Conservation (phyloP, 1,140 invertebrate species). For the Anastrepha obliqua region DNA sequence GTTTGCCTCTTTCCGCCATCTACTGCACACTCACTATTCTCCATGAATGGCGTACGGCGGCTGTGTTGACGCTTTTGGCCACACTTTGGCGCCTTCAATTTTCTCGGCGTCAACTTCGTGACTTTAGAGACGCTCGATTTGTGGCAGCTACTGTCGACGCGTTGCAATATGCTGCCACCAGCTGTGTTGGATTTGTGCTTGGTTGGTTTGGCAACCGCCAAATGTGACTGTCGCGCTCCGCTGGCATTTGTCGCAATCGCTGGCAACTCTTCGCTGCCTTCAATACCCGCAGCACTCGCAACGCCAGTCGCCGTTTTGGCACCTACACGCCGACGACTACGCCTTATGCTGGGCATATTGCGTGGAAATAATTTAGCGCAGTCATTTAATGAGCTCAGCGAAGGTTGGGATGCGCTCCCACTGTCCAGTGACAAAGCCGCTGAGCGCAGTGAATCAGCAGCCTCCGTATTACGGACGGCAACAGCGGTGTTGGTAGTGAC, state of each 20-base stretch:
- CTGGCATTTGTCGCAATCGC: neutral
- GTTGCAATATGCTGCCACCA: neutral
- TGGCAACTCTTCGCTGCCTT: slow-evolving; percentile 20
- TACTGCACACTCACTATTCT: neutral
- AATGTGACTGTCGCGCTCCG: neutral
- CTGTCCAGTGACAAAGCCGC: slow-evolving; percentile 47
- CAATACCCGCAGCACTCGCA: slow-evolving; percentile 45
- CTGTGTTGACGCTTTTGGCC: slow-evolving; percentile 51
- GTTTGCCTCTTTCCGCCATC: neutral
- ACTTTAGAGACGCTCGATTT: slow-evolving; percentile 64
- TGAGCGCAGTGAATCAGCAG: slow-evolving; percentile 31
- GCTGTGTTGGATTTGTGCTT: neutral
- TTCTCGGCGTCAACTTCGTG: slow-evolving; percentile 64
- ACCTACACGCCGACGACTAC: slow-evolving; percentile 63
- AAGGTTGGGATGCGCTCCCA: slow-evolving; percentile 52
- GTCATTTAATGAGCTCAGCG: slow-evolving; percentile 61
- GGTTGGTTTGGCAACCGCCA: neutral
- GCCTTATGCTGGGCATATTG: slow-evolving; percentile 71
- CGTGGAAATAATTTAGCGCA: slow-evolving; percentile 68
- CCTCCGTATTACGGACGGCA: slow-evolving; percentile 1
- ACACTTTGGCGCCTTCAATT: slow-evolving; percentile 58
- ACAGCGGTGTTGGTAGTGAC: neutral
- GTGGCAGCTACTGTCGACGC: slow-evolving; percentile 50
- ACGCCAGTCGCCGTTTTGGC: neutral
- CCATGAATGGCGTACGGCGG: slow-evolving; percentile 6